phyloP scores from a whole-genome alignment of 2,797 vertebrate species.

The Heteromormyrus szaboi region DNA sequence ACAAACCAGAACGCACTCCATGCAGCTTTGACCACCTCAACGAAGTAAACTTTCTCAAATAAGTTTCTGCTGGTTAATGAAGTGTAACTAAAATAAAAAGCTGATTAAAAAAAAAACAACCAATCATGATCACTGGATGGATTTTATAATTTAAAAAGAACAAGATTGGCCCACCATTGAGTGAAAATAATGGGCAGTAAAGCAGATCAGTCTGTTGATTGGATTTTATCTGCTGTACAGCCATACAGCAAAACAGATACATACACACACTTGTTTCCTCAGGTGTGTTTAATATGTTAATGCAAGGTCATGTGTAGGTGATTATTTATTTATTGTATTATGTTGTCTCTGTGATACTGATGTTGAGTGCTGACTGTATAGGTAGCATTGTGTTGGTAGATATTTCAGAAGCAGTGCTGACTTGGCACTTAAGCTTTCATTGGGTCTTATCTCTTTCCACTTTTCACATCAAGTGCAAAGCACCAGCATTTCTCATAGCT shows the following conservation, averaged over 20 bases:
- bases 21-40: neutral
- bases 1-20: neutral
- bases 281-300: neutral
- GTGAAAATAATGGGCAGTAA: neutral
- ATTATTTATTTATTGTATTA: neutral
- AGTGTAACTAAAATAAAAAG: neutral
- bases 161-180: neutral
- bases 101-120: neutral
- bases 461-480: constrained; percentile 11
- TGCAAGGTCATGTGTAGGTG: neutral
- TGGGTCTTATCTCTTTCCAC: constrained; percentile 26
- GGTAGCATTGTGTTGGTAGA: neutral
- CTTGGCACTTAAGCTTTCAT: constrained; percentile 21
- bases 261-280: neutral
- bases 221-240: neutral
- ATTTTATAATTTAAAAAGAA: neutral
- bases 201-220: neutral
- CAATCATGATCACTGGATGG: neutral
- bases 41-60: neutral
- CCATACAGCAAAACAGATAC: neutral
- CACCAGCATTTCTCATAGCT: constrained; percentile 6
- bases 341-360: neutral
- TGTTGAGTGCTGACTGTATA: neutral
- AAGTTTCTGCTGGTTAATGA: neutral
- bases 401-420: constrained; percentile 5